Evolutionary conservation across 2,888 invertebrate genomes (phyloP).

Genomic region (Xanthorhoe designata): DNA sequence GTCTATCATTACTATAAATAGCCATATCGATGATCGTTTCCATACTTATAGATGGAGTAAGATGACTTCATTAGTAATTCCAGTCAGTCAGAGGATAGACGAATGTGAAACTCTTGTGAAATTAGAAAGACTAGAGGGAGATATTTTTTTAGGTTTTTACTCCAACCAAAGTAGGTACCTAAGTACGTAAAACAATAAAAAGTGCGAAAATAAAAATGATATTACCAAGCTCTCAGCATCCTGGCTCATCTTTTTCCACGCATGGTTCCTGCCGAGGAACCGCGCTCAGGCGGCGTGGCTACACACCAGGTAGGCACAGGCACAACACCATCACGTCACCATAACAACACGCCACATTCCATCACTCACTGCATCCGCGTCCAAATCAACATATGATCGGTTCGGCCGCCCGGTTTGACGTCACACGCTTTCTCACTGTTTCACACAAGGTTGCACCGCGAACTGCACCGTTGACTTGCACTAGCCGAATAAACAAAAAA

Average conservation of each 20-base stretch:
- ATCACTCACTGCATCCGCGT: slow-evolving; percentile 82
- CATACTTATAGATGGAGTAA: slow-evolving; percentile 53
- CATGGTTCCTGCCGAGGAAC: slow-evolving; percentile 84
- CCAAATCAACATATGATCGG: slow-evolving; percentile 80
- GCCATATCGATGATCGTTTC: slow-evolving; percentile 56
- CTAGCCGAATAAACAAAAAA: slow-evolving; percentile 54
- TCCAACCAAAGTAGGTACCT: no score
- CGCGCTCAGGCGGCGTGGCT: slow-evolving; percentile 71
- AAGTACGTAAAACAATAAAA: not conserved
- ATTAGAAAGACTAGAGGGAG: not conserved
- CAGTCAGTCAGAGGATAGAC: slow-evolving; percentile 29
- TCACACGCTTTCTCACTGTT: slow-evolving; percentile 80
- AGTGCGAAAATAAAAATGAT: slow-evolving; percentile 68
- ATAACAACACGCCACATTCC: slow-evolving; percentile 82
- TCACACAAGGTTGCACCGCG: slow-evolving; percentile 70
- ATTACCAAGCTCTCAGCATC: slow-evolving; percentile 90
- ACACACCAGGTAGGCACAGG: slow-evolving; percentile 68
- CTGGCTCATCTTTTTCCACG: slow-evolving; percentile 89
- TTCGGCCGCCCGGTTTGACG: slow-evolving; percentile 78
- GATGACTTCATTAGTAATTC: slow-evolving; percentile 46
- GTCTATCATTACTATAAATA: slow-evolving; percentile 75
- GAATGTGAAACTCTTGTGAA: slow-evolving; percentile 16
- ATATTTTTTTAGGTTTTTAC: no score
- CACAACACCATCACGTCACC: slow-evolving; percentile 79
- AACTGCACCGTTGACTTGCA: slow-evolving; percentile 50